phyloP scores from a whole-genome alignment of 2,797 vertebrate genomes.

The Spatula versicolor region DNA sequence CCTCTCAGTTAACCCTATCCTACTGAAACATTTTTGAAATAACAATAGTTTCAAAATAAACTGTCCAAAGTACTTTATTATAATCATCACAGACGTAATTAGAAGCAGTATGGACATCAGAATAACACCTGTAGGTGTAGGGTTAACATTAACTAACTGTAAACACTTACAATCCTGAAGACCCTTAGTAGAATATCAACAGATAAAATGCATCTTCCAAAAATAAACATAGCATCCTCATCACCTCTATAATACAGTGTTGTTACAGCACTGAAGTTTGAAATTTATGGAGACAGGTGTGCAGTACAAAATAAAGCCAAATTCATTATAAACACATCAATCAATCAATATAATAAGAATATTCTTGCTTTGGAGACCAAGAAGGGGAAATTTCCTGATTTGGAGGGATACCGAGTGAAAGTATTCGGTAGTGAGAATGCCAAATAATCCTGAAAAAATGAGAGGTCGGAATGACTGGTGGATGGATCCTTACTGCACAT shows the following conservation, averaged over 20 bases:
- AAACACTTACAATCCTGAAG: background rate
- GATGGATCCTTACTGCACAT: background rate
- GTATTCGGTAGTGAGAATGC: background rate
- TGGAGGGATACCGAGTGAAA: background rate
- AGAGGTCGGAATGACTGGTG: background rate
- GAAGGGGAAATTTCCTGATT: background rate
- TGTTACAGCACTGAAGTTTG: background rate
- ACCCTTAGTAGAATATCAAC: background rate
- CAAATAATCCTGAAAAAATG: background rate
- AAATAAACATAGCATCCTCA: background rate
- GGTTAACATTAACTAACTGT: background rate
- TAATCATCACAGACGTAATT: background rate
- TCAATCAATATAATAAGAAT: background rate
- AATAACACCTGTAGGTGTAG: background rate
- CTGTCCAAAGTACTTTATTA: background rate
- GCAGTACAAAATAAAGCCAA: background rate
- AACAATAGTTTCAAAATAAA: background rate
- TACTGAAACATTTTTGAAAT: background rate
- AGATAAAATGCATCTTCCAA: background rate
- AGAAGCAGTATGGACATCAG: background rate
- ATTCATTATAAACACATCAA: background rate
- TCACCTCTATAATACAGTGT: background rate
- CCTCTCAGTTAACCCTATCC: background rate
- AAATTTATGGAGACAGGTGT: background rate
- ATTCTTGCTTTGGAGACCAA: background rate